Percentiles rank a stretch among this genome's conserved stretches.
Conservation (phyloP, 2,888 invertebrate genomes). For the Polylopha cassiicola region DNA sequence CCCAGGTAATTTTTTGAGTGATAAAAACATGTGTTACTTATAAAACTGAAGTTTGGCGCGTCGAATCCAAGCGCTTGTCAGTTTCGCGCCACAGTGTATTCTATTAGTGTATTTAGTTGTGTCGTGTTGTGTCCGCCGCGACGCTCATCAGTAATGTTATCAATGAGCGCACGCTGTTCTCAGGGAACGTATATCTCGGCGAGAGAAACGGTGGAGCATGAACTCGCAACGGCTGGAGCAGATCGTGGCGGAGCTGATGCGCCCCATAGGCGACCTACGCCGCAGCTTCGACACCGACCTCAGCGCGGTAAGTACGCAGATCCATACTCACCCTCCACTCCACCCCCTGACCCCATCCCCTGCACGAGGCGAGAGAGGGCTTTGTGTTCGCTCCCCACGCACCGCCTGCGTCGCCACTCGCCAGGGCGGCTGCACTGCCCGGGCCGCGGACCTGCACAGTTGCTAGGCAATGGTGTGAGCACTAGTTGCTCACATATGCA, state of each 20-base stretch:
- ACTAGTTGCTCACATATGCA: slow-evolving; percentile 5
- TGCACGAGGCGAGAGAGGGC: too few relatives aligned
- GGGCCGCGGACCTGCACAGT: not conserved
- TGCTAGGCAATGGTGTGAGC: too few relatives aligned
- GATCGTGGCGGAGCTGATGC: slow-evolving; percentile 68
- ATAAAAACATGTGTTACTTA: slow-evolving; percentile 22
- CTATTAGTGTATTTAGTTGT: slow-evolving; percentile 30
- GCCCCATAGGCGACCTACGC: slow-evolving; percentile 59
- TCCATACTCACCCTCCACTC: slow-evolving; percentile 1
- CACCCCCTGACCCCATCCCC: slow-evolving; percentile 4
- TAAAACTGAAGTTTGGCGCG: slow-evolving; percentile 35
- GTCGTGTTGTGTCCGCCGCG: slow-evolving; percentile 37
- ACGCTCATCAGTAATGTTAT: slow-evolving; percentile 56
- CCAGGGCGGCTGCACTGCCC: not conserved
- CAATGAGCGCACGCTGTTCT: slow-evolving; percentile 52
- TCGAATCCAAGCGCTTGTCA: slow-evolving; percentile 55
- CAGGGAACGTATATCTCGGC: slow-evolving; percentile 55
- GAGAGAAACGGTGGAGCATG: slow-evolving; percentile 67
- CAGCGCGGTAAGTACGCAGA: slow-evolving; percentile 51
- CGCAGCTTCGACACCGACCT: slow-evolving; percentile 67
- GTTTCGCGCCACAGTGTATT: slow-evolving; percentile 63
- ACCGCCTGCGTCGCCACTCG: slow-evolving; percentile 13
- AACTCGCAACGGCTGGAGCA: slow-evolving; percentile 63
- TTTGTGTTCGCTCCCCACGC: slow-evolving; percentile 12
- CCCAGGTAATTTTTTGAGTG: slow-evolving; percentile 43